Evolutionary conservation across 2,888 invertebrate species (phyloP).

Genomic region (Xestobium rufovillosum): DNA sequence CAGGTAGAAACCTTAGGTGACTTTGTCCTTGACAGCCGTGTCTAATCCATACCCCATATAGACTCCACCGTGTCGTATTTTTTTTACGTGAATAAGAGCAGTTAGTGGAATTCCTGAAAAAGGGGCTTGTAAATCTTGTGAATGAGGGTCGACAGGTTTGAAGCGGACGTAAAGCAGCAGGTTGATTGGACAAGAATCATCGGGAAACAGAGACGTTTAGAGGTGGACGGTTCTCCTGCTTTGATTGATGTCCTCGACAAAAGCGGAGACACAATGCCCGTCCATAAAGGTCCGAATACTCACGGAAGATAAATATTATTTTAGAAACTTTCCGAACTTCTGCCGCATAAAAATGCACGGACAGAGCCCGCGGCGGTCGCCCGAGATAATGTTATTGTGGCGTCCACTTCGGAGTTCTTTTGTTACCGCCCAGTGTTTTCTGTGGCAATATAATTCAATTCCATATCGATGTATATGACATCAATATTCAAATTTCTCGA

Average conservation of each 20-base stretch:
- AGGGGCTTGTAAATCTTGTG: constrained; percentile 2
- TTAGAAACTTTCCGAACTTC: constrained; percentile 36
- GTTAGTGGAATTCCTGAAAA: too few species aligned
- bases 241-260: constrained; percentile 28
- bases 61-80: too few species aligned
- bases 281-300: constrained; percentile 28
- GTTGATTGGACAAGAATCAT: constrained; percentile 20
- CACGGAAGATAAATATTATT: constrained; percentile 39
- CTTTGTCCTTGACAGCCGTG: too few species aligned
- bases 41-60: too few species aligned
- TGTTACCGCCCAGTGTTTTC: constrained; percentile 31
- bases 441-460: constrained; percentile 33
- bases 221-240: constrained; percentile 22
- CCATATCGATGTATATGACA: constrained; percentile 32
- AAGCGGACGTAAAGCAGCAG: constrained; percentile 17
- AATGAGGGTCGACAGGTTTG: constrained; percentile 20
- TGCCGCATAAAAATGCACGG: constrained; percentile 39
- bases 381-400: constrained; percentile 23
- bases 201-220: constrained; percentile 9
- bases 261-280: constrained; percentile 27
- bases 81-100: too few species aligned
- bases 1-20: too few species aligned
- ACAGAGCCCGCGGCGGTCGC: constrained; percentile 30
- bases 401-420: constrained; percentile 20
- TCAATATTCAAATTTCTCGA: constrained; percentile 40